Percentiles rank a stretch among this genome's conserved stretches.
phyloP scores from a whole-genome alignment of 2,113 vertebrate species.

The Phylloscopus trochilus region DNA sequence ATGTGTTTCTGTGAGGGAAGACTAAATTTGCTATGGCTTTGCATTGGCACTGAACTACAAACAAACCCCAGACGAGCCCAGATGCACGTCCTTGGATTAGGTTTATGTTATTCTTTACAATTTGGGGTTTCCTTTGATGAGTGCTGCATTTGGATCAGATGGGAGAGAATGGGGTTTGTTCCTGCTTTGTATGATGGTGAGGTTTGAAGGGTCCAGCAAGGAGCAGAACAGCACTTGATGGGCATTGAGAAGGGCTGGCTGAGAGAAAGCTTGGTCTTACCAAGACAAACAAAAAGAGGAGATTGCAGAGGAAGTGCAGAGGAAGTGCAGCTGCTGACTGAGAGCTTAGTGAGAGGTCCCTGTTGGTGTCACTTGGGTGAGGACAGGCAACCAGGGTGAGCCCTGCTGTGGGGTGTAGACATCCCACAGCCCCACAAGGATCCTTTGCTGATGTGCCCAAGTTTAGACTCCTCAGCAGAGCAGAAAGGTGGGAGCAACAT shows the following conservation, averaged over 20 bases:
- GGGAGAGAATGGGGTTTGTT: neutral
- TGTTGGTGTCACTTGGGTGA: neutral
- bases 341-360: neutral
- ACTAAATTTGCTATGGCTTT: neutral
- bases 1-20: neutral
- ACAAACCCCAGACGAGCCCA: neutral
- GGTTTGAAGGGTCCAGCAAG: neutral
- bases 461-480: neutral
- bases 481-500: neutral
- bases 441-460: neutral
- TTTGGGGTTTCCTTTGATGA: neutral
- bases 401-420: neutral
- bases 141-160: neutral
- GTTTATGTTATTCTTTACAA: neutral
- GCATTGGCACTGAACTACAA: neutral
- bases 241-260: neutral
- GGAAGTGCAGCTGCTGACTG: neutral
- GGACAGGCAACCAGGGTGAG: neutral
- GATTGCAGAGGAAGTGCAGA: neutral
- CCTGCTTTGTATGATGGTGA: neutral
- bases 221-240: neutral
- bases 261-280: too few relatives aligned
- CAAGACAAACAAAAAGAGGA: neutral
- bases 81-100: neutral
- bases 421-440: neutral